Conservation (phyloP, 2,113 vertebrate genomes). For the Rissa tridactyla region DNA sequence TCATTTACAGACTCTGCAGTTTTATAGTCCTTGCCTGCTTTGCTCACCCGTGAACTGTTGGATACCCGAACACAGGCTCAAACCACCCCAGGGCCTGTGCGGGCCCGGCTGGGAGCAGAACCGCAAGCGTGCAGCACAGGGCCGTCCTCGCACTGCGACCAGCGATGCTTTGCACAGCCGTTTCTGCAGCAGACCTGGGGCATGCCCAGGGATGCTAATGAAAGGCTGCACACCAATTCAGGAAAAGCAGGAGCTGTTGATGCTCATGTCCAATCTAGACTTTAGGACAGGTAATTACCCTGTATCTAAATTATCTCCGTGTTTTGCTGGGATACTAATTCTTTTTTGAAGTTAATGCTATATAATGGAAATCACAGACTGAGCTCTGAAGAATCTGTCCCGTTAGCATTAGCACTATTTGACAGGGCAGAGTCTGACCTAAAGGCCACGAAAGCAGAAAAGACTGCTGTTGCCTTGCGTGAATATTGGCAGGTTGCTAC, state of each 20-base stretch:
- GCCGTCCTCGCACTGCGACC: accelerated
- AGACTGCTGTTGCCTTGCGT: neutral
- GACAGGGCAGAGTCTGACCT: neutral
- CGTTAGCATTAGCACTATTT: neutral
- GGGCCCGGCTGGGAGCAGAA: neutral
- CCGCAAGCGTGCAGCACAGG: accelerated
- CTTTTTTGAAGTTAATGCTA: neutral
- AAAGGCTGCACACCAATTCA: neutral
- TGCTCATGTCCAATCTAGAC: neutral
- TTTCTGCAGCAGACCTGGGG: neutral
- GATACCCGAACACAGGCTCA: neutral
- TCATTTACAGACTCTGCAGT: neutral
- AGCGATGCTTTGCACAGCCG: accelerated
- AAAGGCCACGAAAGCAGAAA: neutral
- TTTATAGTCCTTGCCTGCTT: neutral
- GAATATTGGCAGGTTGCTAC: neutral
- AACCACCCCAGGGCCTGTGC: neutral
- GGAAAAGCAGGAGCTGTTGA: neutral
- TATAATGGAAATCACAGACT: neutral
- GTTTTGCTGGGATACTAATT: neutral
- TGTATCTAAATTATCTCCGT: neutral
- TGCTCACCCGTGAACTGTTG: neutral
- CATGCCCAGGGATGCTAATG: accelerated
- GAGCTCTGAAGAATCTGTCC: neutral
- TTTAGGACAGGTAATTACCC: neutral